Base-by-base conservation (phyloP, 2,797 vertebrate species). In the Mionectes olivaceus region DNA sequence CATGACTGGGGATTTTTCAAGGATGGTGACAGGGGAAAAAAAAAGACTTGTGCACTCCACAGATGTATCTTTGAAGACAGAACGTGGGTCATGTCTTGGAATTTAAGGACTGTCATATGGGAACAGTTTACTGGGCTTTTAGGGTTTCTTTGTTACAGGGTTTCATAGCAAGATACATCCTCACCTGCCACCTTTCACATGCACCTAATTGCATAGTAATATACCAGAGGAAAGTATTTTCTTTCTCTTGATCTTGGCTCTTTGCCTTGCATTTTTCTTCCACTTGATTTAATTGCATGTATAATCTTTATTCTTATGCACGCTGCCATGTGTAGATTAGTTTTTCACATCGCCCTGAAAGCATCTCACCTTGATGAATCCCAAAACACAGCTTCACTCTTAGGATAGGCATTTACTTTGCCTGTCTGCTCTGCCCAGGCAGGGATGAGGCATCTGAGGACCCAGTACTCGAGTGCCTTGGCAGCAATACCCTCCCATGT, bases 401-500 rank as follows among this genome's bases (percentile, higher is more conserved):
- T 11, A 25, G 16, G 47, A 17, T 37, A 35, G 73, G 21, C 7
- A 22, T n/a, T 76, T 60, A 25, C 47, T 28, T 65, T 24, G 17
- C 13, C 67, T 49, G 10, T 13, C 39, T 61, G 30, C 24, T 65
- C 10, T 80, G 63, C 73, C 14, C 41, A 46, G 53, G 43, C 14
- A 75, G n/a, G 50, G 28, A 44, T 76, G 76, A 65, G 35, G 52
- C 46, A 83, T 24, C 18, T 63, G 28, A 67, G 35, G 17, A 47
- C 8, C 8, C 68, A 41, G 30, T 2, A 3, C 15, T 70, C 0
- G 0, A 59, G 21, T 35, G n/a, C 22, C 43, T 71, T 11, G 1
- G 46, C 39, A 79, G 85, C 9, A 14, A 23, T 81, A 91, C 65
- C 25, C 73, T 70, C 14, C 53, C n/a, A 27, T 1, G 0, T 22